These are phyloP conservation scores for Volucella inanis DNA, from an alignment of 2,888 invertebrate genomes.

Conservation along the genomic window DNA sequence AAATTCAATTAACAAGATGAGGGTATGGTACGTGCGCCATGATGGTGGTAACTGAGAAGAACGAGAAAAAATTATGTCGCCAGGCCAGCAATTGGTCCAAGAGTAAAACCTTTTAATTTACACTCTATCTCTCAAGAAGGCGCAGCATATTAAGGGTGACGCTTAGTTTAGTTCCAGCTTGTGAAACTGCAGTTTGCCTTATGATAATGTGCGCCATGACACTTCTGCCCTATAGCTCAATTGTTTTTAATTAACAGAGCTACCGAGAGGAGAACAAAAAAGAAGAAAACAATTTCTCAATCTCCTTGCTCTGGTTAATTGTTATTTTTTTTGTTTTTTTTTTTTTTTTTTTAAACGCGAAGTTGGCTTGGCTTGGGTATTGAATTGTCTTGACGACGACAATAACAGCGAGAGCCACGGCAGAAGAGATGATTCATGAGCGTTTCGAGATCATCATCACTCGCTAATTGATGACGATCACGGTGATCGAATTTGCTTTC, in stretches of 20 bases:
- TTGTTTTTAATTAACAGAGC: conserved; percentile 82
- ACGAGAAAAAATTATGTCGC: conserved; percentile 33
- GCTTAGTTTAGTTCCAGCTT: not conserved
- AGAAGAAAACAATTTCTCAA: conserved; percentile 12
- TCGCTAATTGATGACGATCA: conserved; percentile 73
- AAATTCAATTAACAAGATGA: conserved; percentile 69
- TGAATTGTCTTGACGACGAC: not conserved
- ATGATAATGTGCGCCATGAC: conserved; percentile 75
- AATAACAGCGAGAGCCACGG: conserved; percentile 19
- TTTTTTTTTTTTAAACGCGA: no score
- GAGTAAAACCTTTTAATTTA: conserved; percentile 69
- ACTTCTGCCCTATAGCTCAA: conserved; percentile 80
- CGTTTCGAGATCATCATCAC: conserved; percentile 71
- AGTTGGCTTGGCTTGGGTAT: not conserved
- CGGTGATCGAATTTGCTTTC: conserved; percentile 70
- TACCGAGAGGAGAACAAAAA: conserved; percentile 17
- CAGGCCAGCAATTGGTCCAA: conserved; percentile 25
- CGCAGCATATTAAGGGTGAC: conserved; percentile 20
- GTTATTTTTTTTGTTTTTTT: conserved; percentile 23
- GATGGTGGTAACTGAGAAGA: conserved; percentile 25
- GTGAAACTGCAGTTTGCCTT: conserved; percentile 1
- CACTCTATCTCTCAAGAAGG: conserved; percentile 35
- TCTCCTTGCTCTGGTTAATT: conserved; percentile 70
- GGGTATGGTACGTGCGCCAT: conserved; percentile 70
- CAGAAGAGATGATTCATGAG: conserved; percentile 65